Percentiles rank a stretch among this genome's conserved stretches.
Evolutionary conservation across 2,888 invertebrate genomes (phyloP).

Genomic region (Megastigmus dorsalis): DNA sequence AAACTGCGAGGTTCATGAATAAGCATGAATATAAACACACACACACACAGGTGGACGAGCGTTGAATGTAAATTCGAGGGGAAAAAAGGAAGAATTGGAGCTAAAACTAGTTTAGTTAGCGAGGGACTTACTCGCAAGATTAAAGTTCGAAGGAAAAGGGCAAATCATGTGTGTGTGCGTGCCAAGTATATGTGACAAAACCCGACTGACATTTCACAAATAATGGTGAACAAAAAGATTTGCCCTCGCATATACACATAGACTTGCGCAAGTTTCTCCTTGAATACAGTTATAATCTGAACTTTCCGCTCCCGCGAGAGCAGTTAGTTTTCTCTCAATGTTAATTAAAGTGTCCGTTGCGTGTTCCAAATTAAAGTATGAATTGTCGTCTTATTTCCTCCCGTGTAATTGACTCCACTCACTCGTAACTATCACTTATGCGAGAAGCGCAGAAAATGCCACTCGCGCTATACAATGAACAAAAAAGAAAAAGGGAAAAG

Average conservation of each 20-base stretch:
- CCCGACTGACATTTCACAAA: constrained; percentile 13
- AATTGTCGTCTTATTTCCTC: constrained; percentile 51
- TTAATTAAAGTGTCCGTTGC: constrained; percentile 53
- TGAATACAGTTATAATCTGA: not conserved
- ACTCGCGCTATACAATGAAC: constrained; percentile 23
- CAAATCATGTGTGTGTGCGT: no score
- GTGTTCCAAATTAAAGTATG: constrained; percentile 54
- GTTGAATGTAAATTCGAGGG: no score
- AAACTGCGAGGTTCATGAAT: not conserved
- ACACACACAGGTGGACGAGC: no score
- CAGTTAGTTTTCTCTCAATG: constrained; percentile 43
- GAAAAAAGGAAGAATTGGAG: no score
- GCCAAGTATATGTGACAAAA: no score
- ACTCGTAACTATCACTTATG: constrained; percentile 46
- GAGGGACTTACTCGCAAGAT: no score
- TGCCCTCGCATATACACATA: no score
- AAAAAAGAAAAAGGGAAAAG: not conserved
- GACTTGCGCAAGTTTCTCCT: not conserved
- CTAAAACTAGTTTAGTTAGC: no score
- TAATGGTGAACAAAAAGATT: not conserved
- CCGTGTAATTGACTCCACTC: constrained; percentile 49
- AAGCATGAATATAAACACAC: no score
- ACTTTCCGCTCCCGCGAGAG: constrained; percentile 24
- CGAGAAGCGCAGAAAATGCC: constrained; percentile 31
- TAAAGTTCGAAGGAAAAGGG: no score